A percentile compares a stretch with the other conserved stretches of the same genome.
Evolutionary conservation across 2,888 invertebrate genomes (phyloP).

Genomic region (Cantharis nigra): DNA sequence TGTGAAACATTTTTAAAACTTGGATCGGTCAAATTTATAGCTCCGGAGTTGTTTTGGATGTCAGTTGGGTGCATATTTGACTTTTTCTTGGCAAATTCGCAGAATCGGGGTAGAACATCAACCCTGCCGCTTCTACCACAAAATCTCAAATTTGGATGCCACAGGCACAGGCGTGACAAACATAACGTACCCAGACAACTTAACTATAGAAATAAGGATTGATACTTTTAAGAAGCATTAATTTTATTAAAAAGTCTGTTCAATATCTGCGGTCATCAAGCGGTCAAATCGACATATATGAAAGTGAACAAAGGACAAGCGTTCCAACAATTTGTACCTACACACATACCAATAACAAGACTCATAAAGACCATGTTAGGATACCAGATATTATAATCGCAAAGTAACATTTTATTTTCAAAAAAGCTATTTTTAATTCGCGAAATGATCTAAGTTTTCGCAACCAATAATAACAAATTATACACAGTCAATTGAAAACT

Average conservation of each 20-base stretch:
- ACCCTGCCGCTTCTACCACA: conserved; percentile 9
- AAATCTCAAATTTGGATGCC: conserved; percentile 13
- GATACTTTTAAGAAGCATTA: conserved; percentile 7
- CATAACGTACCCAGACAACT: conserved; percentile 21
- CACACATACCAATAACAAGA: conserved; percentile 1
- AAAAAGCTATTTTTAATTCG: neutral
- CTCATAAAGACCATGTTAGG: neutral
- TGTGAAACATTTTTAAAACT: neutral
- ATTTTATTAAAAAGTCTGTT: conserved; percentile 8
- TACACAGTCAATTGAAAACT: neutral
- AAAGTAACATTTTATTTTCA: neutral
- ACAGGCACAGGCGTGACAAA: conserved; percentile 21
- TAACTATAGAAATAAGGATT: conserved; percentile 23
- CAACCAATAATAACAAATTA: neutral
- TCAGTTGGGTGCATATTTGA: conserved; percentile 1
- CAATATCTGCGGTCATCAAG: conserved; percentile 13
- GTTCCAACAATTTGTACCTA: conserved; percentile 6
- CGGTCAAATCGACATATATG: conserved; percentile 21
- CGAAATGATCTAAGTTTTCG: neutral
- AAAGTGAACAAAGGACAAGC: conserved; percentile 1
- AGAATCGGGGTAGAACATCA: conserved; percentile 21
- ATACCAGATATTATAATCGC: neutral
- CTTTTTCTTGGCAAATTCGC: conserved; percentile 11
- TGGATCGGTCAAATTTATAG: neutral
- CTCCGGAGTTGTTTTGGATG: neutral